Percentiles rank a stretch among this genome's conserved stretches.
These are phyloP conservation scores for Lipotes vexillifer DNA, from an alignment of 2,113 vertebrate genomes.

Conservation along the genomic window DNA sequence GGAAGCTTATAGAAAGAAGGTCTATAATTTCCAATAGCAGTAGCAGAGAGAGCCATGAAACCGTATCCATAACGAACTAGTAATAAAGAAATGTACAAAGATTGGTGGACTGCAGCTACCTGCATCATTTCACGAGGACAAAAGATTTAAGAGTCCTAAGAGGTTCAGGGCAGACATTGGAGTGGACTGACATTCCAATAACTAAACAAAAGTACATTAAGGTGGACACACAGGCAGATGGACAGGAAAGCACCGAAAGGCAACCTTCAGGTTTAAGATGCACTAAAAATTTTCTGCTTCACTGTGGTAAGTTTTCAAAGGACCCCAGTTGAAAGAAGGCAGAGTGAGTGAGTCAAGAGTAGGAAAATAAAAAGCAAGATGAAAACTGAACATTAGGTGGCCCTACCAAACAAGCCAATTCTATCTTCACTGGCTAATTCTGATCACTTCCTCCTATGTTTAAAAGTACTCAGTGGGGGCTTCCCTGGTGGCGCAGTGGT, in stretches of 20 bases:
- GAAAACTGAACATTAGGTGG: background rate
- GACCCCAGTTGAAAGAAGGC: background rate
- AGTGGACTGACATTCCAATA: conserved; percentile 47
- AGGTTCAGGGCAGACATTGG: conserved; percentile 27
- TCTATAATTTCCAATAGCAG: conserved; percentile 60
- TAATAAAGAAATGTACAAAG: conserved; percentile 64
- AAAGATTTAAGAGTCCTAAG: conserved; percentile 54
- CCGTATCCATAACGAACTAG: conserved; percentile 64
- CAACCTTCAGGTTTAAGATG: conserved; percentile 42
- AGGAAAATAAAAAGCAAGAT: background rate
- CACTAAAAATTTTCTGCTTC: conserved; percentile 44
- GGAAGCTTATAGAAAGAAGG: conserved; percentile 44
- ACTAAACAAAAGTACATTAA: conserved; percentile 64
- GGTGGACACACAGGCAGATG: conserved; percentile 30
- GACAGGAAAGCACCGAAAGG: background rate
- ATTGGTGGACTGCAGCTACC: conserved; percentile 57
- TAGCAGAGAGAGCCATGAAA: conserved; percentile 67
- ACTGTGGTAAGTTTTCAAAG: conserved; percentile 3
- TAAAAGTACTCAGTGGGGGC: background rate
- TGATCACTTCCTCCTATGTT: background rate
- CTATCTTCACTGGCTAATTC: background rate
- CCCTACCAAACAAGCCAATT: background rate
- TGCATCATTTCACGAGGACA: conserved; percentile 49
- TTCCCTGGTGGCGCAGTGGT: too few species aligned
- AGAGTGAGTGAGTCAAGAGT: background rate